Evolutionary conservation across 1,140 invertebrate genomes (phyloP).

Genomic region (Meloidogyne exigua): DNA sequence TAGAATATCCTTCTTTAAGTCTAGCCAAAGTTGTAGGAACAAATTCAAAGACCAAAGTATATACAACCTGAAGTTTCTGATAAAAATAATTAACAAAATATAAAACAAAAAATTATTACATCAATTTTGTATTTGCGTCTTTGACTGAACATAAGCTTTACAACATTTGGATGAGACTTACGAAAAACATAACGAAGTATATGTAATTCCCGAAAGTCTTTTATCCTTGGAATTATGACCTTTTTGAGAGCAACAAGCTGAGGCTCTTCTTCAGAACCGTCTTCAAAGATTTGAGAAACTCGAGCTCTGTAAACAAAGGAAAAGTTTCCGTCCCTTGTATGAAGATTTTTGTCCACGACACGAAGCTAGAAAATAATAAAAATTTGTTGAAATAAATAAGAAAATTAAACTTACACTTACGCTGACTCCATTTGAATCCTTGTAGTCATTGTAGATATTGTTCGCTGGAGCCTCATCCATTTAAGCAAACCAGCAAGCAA

Average conservation of each 20-base stretch:
- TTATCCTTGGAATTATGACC: background rate
- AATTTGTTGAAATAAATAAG: background rate
- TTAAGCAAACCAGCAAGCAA: background rate
- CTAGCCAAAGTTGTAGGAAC: background rate
- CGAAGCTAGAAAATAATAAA: background rate
- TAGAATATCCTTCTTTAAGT: background rate
- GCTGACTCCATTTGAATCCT: background rate
- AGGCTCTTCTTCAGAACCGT: background rate
- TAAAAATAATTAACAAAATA: background rate
- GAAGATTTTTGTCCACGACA: background rate
- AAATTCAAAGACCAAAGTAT: background rate
- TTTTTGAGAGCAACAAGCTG: background rate
- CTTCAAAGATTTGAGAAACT: background rate
- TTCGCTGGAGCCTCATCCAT: background rate
- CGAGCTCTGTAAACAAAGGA: background rate
- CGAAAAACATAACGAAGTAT: background rate
- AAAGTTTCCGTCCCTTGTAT: conserved; percentile 1
- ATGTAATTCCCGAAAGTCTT: background rate
- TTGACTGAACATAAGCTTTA: background rate
- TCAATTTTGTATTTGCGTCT: background rate
- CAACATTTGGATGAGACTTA: background rate
- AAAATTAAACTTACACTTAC: background rate
- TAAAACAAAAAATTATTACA: background rate
- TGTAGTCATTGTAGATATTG: background rate
- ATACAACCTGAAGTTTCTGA: background rate